These are phyloP conservation scores for Bombus breviceps DNA, from an alignment of 1,140 invertebrate genomes.

Conservation along the genomic window DNA sequence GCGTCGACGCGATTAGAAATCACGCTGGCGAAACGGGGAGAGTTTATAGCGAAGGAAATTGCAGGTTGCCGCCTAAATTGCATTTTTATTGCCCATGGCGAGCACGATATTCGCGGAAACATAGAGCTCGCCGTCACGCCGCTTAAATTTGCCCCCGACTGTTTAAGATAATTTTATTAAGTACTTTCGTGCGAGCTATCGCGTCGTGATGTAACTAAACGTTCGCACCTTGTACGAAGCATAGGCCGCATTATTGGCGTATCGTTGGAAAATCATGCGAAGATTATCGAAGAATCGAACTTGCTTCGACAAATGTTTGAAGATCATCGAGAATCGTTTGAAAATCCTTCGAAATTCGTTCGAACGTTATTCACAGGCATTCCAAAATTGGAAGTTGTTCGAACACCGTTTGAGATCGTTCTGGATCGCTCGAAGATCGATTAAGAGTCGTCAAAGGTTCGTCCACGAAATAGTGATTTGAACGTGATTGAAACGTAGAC, in stretches of 20 bases:
- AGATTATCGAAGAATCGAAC: too few species aligned
- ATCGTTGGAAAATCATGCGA: neutral
- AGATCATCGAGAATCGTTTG: too few species aligned
- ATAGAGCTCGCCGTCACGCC: conserved; percentile 1
- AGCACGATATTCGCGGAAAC: neutral
- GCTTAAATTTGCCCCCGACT: neutral
- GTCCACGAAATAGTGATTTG: too few species aligned
- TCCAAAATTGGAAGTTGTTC: too few species aligned
- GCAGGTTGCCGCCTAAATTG: conserved; percentile 29
- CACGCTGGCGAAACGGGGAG: neutral
- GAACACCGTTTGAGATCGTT: too few species aligned
- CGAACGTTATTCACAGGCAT: too few species aligned
- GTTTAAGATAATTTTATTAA: conserved; percentile 44
- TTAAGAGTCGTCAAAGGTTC: too few species aligned
- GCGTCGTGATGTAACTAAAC: neutral
- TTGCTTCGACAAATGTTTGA: too few species aligned
- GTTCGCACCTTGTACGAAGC: neutral
- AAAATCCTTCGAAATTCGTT: too few species aligned
- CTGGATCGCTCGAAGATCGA: too few species aligned
- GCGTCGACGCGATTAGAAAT: conserved; percentile 26
- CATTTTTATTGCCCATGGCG: conserved; percentile 20
- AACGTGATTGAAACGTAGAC: too few species aligned
- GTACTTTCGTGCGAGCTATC: conserved; percentile 39
- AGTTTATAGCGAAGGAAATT: conserved; percentile 16
- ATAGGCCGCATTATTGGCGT: neutral